A percentile compares a stretch with the other conserved stretches of the same genome.
phyloP scores from a whole-genome alignment of 2,797 vertebrate species.

The Tamandua tetradactyla region DNA sequence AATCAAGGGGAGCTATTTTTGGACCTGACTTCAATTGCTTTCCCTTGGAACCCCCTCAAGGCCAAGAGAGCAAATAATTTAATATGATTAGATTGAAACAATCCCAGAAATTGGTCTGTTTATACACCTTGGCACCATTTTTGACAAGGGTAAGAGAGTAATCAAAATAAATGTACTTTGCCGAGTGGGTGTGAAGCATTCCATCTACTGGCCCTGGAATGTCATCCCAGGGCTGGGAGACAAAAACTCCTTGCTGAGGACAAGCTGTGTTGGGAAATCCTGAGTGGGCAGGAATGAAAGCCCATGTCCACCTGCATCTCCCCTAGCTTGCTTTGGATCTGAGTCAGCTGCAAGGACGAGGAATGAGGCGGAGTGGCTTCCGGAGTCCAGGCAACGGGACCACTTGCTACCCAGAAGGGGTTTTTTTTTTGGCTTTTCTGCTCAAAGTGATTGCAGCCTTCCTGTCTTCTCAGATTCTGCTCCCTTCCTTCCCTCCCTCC shows the following conservation, averaged over 20 bases:
- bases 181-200: conserved; percentile 60
- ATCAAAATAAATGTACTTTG: conserved; percentile 82
- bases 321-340: not conserved
- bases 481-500: not conserved
- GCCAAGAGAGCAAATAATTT: conserved; percentile 83
- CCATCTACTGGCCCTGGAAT: conserved; percentile 42
- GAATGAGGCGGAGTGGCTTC: not conserved
- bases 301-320: rapidly evolving
- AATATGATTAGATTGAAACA: conserved; percentile 83
- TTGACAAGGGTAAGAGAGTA: conserved; percentile 80
- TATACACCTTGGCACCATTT: conserved; percentile 84
- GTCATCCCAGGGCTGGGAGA: conserved; percentile 34
- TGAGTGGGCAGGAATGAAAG: not conserved
- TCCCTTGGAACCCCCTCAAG: conserved; percentile 82
- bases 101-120: conserved; percentile 84
- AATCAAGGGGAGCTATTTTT: conserved; percentile 80
- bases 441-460: not conserved
- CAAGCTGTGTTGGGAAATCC: not conserved
- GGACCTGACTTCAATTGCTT: conserved; percentile 84
- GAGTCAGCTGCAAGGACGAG: not conserved
- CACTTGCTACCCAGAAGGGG: rapidly evolving
- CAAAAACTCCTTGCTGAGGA: conserved; percentile 46
- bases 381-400: rapidly evolving
- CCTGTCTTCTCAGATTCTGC: not conserved
- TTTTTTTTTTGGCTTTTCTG: not conserved